These are phyloP conservation scores for Hipparchia semele DNA, from an alignment of 2,888 invertebrate genomes.

Conservation along the genomic window DNA sequence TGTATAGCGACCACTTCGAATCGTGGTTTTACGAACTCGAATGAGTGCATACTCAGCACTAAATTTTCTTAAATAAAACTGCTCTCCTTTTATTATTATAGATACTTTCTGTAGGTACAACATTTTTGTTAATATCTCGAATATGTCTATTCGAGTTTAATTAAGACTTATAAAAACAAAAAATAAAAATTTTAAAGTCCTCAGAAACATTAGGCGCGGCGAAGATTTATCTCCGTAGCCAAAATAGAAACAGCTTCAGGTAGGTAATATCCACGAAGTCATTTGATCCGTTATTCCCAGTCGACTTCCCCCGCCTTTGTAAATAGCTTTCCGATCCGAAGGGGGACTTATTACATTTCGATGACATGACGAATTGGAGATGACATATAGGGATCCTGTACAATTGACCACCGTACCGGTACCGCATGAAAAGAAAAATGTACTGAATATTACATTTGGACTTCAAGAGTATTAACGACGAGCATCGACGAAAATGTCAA, in stretches of 20 bases:
- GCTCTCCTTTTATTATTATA: too few species aligned
- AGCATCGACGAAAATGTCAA: not conserved
- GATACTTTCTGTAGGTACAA: too few species aligned
- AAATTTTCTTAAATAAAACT: too few species aligned
- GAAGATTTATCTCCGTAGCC: constrained; percentile 27
- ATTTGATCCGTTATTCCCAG: constrained; percentile 54
- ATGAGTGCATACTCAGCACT: too few species aligned
- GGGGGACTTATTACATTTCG: constrained; percentile 79
- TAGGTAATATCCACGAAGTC: constrained; percentile 50
- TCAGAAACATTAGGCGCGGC: constrained; percentile 4
- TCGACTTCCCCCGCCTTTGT: constrained; percentile 66
- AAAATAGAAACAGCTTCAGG: constrained; percentile 45
- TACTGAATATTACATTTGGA: constrained; percentile 5
- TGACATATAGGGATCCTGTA: constrained; percentile 55
- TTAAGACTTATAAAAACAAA: not conserved
- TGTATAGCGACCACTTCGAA: too few species aligned
- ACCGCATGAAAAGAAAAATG: constrained; percentile 21
- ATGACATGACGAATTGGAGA: constrained; percentile 78
- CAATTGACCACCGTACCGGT: constrained; percentile 55
- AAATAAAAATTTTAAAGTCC: not conserved
- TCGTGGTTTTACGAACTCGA: too few species aligned
- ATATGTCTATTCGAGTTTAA: too few species aligned
- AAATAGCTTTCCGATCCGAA: constrained; percentile 70
- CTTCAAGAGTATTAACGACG: too few species aligned
- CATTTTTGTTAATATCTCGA: too few species aligned